Percentiles rank a stretch among this genome's conserved stretches.
These are phyloP conservation scores for Labroides dimidiatus DNA, from an alignment of 2,797 vertebrate genomes.

Conservation along the genomic window DNA sequence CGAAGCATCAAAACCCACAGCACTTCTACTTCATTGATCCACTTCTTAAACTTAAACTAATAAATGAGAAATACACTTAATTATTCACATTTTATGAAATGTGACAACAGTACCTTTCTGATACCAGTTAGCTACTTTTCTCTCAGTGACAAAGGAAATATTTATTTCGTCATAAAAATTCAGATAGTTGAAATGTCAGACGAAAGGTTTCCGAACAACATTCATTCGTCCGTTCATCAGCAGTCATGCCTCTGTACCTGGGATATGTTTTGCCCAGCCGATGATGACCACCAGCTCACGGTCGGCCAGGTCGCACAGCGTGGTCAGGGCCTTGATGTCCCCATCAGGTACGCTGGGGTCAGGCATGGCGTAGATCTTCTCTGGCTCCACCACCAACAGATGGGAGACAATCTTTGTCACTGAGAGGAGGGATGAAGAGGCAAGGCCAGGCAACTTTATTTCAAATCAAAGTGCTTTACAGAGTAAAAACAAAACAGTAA, in stretches of 20 bases:
- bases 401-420: conserved; percentile 98
- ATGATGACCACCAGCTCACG: conserved; percentile 98
- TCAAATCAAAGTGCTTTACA: too few species aligned
- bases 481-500: too few species aligned
- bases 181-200: neutral
- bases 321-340: conserved; percentile 97
- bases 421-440: conserved; percentile 53
- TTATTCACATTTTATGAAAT: too few species aligned
- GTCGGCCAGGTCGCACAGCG: conserved; percentile 96
- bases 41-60: neutral
- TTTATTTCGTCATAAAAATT: neutral
- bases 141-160: neutral
- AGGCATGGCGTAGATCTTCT: conserved; percentile 98
- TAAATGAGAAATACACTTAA: too few species aligned
- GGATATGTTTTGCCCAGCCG: conserved; percentile 99
- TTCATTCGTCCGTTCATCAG: conserved; percentile 1
- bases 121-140: neutral
- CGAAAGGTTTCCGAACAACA: too few species aligned
- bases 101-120: neutral
- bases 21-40: neutral
- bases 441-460: neutral
- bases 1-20: neutral
- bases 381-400: conserved; percentile 96
- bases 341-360: conserved; percentile 96
- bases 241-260: conserved; percentile 85